A percentile compares a stretch with the other conserved stretches of the same genome.
These are phyloP conservation scores for Bostrychus sinensis DNA, from an alignment of 2,113 vertebrate species.

Conservation along the genomic window DNA sequence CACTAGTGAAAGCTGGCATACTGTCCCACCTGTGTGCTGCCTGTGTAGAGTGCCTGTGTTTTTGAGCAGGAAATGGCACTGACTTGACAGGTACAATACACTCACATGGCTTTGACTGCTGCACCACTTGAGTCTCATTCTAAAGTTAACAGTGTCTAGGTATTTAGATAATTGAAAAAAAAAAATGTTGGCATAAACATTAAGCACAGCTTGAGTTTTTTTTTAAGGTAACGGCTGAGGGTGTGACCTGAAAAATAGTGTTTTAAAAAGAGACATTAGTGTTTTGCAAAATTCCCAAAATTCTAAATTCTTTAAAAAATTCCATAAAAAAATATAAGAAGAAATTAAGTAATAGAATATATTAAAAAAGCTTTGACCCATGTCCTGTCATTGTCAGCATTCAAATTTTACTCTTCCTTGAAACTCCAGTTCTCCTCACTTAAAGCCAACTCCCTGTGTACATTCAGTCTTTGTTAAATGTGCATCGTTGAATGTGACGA, in stretches of 20 bases:
- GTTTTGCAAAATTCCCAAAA: too few relatives aligned
- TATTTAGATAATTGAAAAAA: conserved; percentile 5
- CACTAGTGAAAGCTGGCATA: too few relatives aligned
- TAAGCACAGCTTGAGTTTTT: background rate
- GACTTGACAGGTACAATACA: conserved; percentile 12
- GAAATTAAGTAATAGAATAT: too few relatives aligned
- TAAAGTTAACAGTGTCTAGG: background rate
- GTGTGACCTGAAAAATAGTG: background rate
- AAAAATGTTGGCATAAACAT: conserved; percentile 13
- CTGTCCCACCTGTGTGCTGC: too few relatives aligned
- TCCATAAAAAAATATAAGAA: too few relatives aligned
- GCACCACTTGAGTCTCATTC: conserved; percentile 8
- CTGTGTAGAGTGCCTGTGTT: conserved; percentile 6
- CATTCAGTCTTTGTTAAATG: conserved; percentile 16
- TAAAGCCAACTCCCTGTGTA: background rate
- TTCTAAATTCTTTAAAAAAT: too few relatives aligned
- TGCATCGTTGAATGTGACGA: conserved; percentile 1
- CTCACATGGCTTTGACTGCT: background rate
- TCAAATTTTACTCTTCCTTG: background rate
- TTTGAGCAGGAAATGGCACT: conserved; percentile 12
- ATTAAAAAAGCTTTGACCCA: too few relatives aligned
- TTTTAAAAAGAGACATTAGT: too few relatives aligned
- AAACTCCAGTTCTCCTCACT: conserved; percentile 8
- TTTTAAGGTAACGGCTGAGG: conserved; percentile 10
- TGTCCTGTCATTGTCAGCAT: too few relatives aligned